Conservation (phyloP, 2,888 invertebrate species). For the Ennomos erosarius region DNA sequence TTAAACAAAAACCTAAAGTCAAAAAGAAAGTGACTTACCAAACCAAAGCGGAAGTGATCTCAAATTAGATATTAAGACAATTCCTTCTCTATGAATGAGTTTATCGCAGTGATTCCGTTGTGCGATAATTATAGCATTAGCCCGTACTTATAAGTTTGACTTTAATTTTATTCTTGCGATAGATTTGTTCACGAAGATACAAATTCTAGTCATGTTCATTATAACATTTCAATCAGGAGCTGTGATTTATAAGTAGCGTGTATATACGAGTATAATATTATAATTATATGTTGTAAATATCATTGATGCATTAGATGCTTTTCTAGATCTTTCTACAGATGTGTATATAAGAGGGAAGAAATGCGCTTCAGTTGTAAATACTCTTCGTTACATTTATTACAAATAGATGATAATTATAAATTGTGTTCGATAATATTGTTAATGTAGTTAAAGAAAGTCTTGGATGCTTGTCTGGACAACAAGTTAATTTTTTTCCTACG, state of each 20-base stretch:
- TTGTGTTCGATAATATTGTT: slow-evolving; percentile 1
- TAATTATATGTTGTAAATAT: slow-evolving; percentile 34
- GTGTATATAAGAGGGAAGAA: slow-evolving; percentile 53
- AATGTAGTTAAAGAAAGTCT: too few relatives aligned
- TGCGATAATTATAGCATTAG: too few relatives aligned
- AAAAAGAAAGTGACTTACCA: slow-evolving; percentile 77
- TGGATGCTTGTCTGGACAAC: too few relatives aligned
- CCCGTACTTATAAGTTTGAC: too few relatives aligned
- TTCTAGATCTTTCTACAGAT: slow-evolving; percentile 26
- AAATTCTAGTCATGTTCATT: slow-evolving; percentile 47
- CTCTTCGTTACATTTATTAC: slow-evolving; percentile 6
- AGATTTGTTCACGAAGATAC: too few relatives aligned
- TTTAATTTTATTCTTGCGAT: too few relatives aligned
- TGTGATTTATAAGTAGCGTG: slow-evolving; percentile 76
- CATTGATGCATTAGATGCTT: slow-evolving; percentile 41
- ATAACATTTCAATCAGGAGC: slow-evolving; percentile 71
- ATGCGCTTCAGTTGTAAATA: slow-evolving; percentile 58
- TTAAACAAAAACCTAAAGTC: slow-evolving; percentile 54
- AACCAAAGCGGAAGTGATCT: slow-evolving; percentile 68
- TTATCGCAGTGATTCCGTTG: too few relatives aligned
- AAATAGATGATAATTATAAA: background rate
- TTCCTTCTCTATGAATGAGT: background rate
- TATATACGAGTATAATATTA: slow-evolving; percentile 54
- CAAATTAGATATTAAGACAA: slow-evolving; percentile 37
- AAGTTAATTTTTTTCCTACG: too few relatives aligned